Evolutionary conservation across 2,888 invertebrate genomes (phyloP), one percentile per base, ranked within the genome.

Genomic region (Brenthis hecate): DNA sequence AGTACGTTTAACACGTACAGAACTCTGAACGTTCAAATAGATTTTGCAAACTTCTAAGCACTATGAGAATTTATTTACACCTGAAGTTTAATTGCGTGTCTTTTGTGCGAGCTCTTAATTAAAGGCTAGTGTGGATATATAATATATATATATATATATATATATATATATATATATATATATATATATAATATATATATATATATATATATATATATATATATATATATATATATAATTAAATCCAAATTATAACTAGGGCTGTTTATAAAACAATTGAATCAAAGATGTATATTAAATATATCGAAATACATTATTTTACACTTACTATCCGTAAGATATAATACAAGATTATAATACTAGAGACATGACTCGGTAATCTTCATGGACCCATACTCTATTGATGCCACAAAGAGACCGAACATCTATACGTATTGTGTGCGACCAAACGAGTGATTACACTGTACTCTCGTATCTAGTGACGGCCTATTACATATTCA

Each of bases 401-500:
- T 48, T 48, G 47, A 58, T 14, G 23, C 13, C 48, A 58, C 58
- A 58, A 58, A 48, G 58, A 58, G 47, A 58, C 13, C 47, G 47
- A 58, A 48, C 58, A 58, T 23, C 47, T 19, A 58, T 47, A 58
- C 48, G 6, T 14, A 58, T 48, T 58, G 58, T 58, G 14, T 58
- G 47, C 58, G 23, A 58, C 48, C 47, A 28, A 58, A 58, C 23
- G 47, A 23, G 47, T 47, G 47, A 47, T 57, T 57, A 57, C 57
- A 57, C 23, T 57, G 57, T 47, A 47, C 57, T 43, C 19, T 43
- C 13, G 19, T 47, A 58, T 48, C 23, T 8, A 14, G 14, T 32
- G 56, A 56, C 8, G 57, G 23, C 6, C 57, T 48, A 47, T 57
- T 57, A 57, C 47, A 19, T 57, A 58, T 58, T 58, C 57, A 57